Evolutionary conservation across 1,140 invertebrate genomes (phyloP), one percentile per base, ranked within the genome.

Genomic region (Psix sp.): DNA sequence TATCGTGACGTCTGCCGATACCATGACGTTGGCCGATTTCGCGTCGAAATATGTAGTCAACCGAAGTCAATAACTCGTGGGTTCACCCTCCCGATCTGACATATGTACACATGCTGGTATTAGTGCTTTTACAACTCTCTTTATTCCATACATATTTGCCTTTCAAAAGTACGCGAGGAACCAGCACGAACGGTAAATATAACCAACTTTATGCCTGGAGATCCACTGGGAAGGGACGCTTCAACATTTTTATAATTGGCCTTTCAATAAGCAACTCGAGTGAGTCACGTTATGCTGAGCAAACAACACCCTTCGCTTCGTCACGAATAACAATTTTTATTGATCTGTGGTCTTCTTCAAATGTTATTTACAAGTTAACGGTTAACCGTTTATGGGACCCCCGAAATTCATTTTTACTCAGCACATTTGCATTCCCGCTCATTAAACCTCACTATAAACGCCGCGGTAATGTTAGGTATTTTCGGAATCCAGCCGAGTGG

Each of bases 81-180:
- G 36, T 70, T 56, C 29, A 36, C 43, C 51, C 68, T 63, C 11
- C 31, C 59, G 52, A 72, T 63, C 38, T 57, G 59, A 63, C 59
- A 49, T 62, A 48, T 70, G 56, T 60, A 52, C 54, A 68, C 54
- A 68, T 24, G 48, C 21, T 48, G 42, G 56, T 42, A 70, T 70
- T 71, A 57, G 49, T 63, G 57, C 67, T 71, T 71, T 71, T 71
- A 71, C 57, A 71, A 63, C 67, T 63, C 59, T 72, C 59, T 72
- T 72, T 72, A 72, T 72, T 57, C 24, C 21, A 51, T 52, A 45
- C 45, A 63, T 65, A 65, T 65, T 72, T 72, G 46, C 57, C 52
- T 63, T 63, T 51, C 43, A 63, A 57, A 71, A 56, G 57, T 62
- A 62, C 57, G 62, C 49, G 46, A 43, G 15, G 21, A 57, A 26